Evolutionary conservation across 2,797 vertebrate genomes (phyloP).

Genomic region (Gallinago stenura): DNA sequence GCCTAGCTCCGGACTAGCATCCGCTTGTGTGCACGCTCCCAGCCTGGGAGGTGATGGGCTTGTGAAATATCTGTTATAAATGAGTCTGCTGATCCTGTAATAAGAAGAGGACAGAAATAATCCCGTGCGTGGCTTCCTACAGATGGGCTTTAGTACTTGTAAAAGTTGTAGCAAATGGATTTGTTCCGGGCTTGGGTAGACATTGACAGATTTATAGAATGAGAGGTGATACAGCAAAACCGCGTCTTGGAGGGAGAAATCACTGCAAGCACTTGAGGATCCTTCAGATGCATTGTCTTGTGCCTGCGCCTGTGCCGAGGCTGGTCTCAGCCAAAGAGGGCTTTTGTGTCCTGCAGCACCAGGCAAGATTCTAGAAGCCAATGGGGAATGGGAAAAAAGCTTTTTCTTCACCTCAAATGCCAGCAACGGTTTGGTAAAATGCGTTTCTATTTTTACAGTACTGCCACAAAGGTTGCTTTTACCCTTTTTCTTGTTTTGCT

Average conservation of each 20-base stretch:
- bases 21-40: neutral
- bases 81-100: neutral
- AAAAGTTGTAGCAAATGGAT: conserved; percentile 11
- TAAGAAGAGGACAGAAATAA: conserved; percentile 48
- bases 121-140: neutral
- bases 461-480: neutral
- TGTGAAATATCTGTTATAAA: neutral
- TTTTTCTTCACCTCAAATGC: neutral
- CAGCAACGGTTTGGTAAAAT: neutral
- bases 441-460: neutral
- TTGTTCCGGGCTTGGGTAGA: neutral
- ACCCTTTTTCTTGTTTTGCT: neutral
- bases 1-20: neutral
- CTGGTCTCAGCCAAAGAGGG: neutral
- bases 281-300: neutral
- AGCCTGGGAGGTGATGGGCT: neutral
- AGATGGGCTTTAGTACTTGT: neutral
- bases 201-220: neutral
- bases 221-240: neutral
- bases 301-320: rapidly evolving
- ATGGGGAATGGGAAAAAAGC: neutral
- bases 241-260: neutral
- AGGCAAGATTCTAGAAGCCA: neutral
- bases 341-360: neutral
- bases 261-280: neutral